A percentile compares a stretch with the other conserved stretches of the same genome.
These are phyloP conservation scores for Tapirus terrestris DNA, from an alignment of 2,113 vertebrate species.

Conservation along the genomic window DNA sequence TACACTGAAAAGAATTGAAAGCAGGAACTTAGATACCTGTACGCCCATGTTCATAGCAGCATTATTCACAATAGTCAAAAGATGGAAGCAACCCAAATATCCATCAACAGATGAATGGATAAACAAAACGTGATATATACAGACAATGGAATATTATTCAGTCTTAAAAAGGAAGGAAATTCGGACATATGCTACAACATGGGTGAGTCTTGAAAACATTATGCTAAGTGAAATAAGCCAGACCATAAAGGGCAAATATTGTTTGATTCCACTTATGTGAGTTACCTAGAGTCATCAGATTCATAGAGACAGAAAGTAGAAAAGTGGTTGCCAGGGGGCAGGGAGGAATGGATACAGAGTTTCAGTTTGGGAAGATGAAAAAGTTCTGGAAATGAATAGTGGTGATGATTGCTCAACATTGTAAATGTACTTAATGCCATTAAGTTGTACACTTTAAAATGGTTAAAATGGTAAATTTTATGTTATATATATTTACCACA, in stretches of 20 bases:
- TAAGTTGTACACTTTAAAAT: background rate
- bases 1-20: background rate
- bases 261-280: background rate
- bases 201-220: background rate
- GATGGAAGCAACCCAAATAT: background rate
- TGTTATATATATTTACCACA: background rate
- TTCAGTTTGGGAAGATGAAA: background rate
- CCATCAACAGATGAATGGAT: background rate
- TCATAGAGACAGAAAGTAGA: background rate
- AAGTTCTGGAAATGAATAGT: background rate
- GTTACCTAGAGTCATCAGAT: background rate
- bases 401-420: background rate
- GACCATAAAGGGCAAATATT: background rate
- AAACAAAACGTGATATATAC: background rate
- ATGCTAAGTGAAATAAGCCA: background rate
- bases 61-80: background rate
- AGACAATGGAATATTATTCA: background rate
- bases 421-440: background rate
- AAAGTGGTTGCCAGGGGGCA: background rate
- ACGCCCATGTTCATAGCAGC: background rate
- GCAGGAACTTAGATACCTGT: background rate
- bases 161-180: slow-evolving; percentile 14
- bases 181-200: background rate
- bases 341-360: background rate
- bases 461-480: background rate